Conservation (phyloP, 1,140 invertebrate genomes). For the Delia radicum region DNA sequence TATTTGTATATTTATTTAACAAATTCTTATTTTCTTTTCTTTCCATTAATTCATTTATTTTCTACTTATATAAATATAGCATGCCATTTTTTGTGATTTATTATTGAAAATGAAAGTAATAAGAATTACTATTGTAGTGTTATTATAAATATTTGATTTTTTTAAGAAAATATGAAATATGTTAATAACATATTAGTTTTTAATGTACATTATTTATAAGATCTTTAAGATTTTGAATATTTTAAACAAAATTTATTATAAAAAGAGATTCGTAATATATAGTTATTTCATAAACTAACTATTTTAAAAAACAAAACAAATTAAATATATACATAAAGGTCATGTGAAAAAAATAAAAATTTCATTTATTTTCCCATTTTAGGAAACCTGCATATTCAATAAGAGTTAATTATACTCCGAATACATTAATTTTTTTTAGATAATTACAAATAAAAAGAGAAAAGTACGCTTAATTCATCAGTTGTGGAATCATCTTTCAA, state of each 20-base stretch:
- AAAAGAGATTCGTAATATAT: neutral
- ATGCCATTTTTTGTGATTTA: neutral
- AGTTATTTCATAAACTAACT: neutral
- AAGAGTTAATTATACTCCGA: too few relatives aligned
- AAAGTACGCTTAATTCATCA: too few relatives aligned
- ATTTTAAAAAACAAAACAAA: neutral
- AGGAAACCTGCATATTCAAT: too few relatives aligned
- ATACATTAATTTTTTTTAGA: too few relatives aligned
- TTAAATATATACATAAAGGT: neutral
- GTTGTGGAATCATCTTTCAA: too few relatives aligned
- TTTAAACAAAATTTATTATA: neutral
- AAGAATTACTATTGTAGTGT: neutral
- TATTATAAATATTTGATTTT: neutral
- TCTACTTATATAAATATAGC: neutral
- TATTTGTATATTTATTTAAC: neutral
- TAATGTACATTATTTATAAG: neutral
- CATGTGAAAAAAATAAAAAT: neutral
- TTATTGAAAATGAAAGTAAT: neutral
- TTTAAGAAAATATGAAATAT: conserved; percentile 1
- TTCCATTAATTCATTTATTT: neutral
- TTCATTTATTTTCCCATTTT: neutral
- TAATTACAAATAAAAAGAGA: neutral
- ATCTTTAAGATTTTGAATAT: neutral
- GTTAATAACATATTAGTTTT: neutral
- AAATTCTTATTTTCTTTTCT: neutral